These are phyloP conservation scores for Eupithecia subfuscata DNA, from an alignment of 2,888 invertebrate species.

Conservation along the genomic window DNA sequence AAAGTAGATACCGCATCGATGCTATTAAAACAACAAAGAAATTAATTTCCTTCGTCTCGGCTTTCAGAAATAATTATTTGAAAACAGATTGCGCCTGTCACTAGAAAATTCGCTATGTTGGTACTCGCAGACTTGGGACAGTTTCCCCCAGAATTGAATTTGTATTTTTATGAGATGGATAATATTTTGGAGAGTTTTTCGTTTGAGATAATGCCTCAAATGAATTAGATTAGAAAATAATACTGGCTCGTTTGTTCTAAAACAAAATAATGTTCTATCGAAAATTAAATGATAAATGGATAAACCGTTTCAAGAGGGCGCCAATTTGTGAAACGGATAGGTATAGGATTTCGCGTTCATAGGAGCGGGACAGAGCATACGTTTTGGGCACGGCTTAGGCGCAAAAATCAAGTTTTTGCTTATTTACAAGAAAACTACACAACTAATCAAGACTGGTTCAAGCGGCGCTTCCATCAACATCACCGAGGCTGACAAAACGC, in stretches of 20 bases:
- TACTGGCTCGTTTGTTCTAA: neutral
- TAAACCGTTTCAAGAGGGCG: neutral
- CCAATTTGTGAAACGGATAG: neutral
- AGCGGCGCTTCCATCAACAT: too few species aligned
- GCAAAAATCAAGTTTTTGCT: too few species aligned
- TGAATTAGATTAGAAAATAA: constrained; percentile 14
- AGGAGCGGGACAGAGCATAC: too few species aligned
- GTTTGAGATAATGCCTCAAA: constrained; percentile 14
- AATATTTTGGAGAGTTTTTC: constrained; percentile 8
- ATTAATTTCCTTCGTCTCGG: constrained; percentile 76
- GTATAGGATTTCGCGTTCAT: too few species aligned
- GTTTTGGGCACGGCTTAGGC: too few species aligned
- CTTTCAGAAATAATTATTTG: constrained; percentile 80
- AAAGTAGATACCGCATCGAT: constrained; percentile 57
- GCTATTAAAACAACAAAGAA: constrained; percentile 72
- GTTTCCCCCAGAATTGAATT: constrained; percentile 23
- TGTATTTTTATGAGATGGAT: constrained; percentile 15
- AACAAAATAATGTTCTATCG: neutral
- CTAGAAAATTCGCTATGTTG: constrained; percentile 57
- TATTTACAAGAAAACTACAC: too few species aligned
- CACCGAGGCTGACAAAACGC: too few species aligned
- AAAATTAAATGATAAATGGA: neutral
- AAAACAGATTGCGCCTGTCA: constrained; percentile 80
- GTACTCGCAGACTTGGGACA: constrained; percentile 49
- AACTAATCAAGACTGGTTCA: too few species aligned